Evolutionary conservation across 1,140 invertebrate species (phyloP).

Genomic region (Drosophila subpulchrella): DNA sequence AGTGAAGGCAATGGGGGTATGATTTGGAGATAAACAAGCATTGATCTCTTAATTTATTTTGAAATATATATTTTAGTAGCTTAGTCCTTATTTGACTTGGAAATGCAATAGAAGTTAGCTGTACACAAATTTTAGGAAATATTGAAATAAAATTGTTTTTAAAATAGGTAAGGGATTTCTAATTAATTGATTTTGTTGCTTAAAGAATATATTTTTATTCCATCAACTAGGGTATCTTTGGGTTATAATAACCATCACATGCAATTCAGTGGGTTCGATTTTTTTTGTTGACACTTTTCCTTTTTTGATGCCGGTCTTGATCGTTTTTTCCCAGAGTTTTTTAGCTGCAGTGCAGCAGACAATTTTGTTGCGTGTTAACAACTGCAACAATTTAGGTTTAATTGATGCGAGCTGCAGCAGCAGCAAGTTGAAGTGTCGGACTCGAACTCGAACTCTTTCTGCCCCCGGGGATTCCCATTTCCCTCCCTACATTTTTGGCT

Average conservation of each 20-base stretch:
- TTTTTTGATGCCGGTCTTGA: conserved; percentile 33
- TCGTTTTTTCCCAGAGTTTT: conserved; percentile 43
- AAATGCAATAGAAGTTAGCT: no score
- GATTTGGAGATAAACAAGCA: background rate
- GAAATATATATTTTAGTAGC: background rate
- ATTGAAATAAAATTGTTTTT: no score
- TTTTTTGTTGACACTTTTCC: conserved; percentile 47
- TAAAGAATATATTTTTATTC: background rate
- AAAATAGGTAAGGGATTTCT: no score
- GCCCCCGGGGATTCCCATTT: conserved; percentile 8
- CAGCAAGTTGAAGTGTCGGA: conserved; percentile 68
- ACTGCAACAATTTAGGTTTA: conserved; percentile 83
- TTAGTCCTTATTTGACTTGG: no score
- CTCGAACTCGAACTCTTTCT: conserved; percentile 16
- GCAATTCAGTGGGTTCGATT: conserved; percentile 24
- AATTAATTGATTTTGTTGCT: no score
- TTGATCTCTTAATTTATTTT: background rate
- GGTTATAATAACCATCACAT: background rate
- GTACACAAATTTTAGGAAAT: no score
- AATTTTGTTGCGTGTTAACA: conserved; percentile 83
- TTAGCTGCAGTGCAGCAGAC: conserved; percentile 78
- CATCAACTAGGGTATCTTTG: conserved; percentile 10
- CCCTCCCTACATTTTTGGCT: conserved; percentile 18
- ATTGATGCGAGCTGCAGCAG: conserved; percentile 74
- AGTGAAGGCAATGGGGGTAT: background rate